Base-by-base conservation (phyloP, 2,888 invertebrate species). In the Augiades crinisus region DNA sequence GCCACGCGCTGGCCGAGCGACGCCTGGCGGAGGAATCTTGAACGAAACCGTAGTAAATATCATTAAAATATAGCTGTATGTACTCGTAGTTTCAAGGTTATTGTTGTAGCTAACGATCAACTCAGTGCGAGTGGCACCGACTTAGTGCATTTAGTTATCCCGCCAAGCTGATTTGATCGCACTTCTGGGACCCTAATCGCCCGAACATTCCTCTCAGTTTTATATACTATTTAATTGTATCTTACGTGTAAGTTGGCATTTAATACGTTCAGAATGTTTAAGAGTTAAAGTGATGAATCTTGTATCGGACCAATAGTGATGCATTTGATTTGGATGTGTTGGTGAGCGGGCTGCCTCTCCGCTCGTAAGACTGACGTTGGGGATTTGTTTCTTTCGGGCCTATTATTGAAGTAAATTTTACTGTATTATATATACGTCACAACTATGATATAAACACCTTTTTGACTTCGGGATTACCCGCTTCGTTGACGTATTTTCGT, bases 351-450 rank as follows among this genome's bases (percentile, higher is more conserved):
- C 24, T 31, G 56, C 41, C 60, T 60, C 53, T 49, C 44, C 50
- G 57, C 47, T 50, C 61, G 51, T 60, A 65, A 71, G 73, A 74
- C 72, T 72, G 69, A 67, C 58, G 57, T 49, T 58, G 56, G 44
- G 45, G 53, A 58, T 63, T 58, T 58, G 57, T 68, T 68, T 64
- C 60, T 60, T 63, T 59, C 58, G 59, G 75, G 73, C 75, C 75
- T 75, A 76, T 61, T 55, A 50, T 30, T 52, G 33, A 33, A 40
- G 47, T 58, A 34, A 54, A 56, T 59, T 59, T 55, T 34, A 58
- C 53, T 56, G 17, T 55, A 56, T 41, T 40, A 16, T 30, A 8
- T 24, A 16, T 34, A 17, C 12, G 49, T 46, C 50, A 50, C 56
- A 49, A 49, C 21, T 47, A 8, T 13, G 17, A 31, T 13, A 21